Base-by-base conservation (phyloP, 2,113 vertebrate species). In the Ptychochromis oligacanthus region DNA sequence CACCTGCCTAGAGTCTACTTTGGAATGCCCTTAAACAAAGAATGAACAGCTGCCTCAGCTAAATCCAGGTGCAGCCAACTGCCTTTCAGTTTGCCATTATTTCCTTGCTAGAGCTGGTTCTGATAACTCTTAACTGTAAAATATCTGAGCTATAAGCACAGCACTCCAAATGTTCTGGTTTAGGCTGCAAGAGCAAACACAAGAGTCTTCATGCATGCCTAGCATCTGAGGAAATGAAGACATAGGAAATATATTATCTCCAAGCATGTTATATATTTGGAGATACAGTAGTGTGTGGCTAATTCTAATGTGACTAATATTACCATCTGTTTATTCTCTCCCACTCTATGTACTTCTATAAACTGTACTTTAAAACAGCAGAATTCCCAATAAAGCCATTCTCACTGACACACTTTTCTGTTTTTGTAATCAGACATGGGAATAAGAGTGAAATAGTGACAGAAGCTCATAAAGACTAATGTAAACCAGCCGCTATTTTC, bases 181-280 rank as follows among this genome's bases (percentile, higher is more conserved):
- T 24, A 0, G 0, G 0, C 11, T 72, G 15, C 22, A 67, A 67
- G 43, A 67, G 64, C 22, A 67, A 46, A 22, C 38, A 43, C 18
- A 54, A n/a, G 46, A 17, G 6, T 49, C 46, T 10, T 20, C 20
- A 55, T 0, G 0, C 0, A 1, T 3, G 11, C 38, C 38, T 40
- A 40, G 2, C 38, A 11, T 20, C 65, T 24, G 10, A 3, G 52
- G 17, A 52, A 8, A 1, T 52, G 49, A 52, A 20, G 20, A 5
- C 46, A 17, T 31, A 54, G 46, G 46, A 72, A 72, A 54, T 54
- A 72, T 72, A n/a, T 14, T 8, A 18, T 34, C 20, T 72, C 67
- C 26, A 31, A 72, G 14, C 67, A 54, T 31, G 17, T 20, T 52
- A 13, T n/a, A n/a, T 54, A 54, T 72, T 72, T 14, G 46, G 26